Conservation (phyloP, 2,113 vertebrate species). For the Antechinus stuartii region DNA sequence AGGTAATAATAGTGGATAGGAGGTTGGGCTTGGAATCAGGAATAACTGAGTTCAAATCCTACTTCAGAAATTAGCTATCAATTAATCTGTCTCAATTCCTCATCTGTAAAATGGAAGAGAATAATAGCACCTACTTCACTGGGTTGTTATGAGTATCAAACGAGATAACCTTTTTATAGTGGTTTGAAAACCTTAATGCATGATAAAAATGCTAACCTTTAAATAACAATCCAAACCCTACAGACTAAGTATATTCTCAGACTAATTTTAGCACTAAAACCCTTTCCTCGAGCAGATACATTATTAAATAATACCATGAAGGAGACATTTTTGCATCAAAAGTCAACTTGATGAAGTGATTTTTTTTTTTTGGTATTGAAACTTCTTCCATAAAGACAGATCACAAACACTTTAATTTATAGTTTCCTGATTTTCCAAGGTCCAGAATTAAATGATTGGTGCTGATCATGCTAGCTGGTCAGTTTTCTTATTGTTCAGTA, state of each 20-base stretch:
- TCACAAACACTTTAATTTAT: neutral
- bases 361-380: neutral
- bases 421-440: neutral
- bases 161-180: neutral
- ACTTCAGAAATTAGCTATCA: neutral
- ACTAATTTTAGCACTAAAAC: conserved; percentile 28
- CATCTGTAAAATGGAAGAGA: too few relatives aligned
- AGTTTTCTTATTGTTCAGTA: neutral
- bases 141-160: neutral
- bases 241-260: neutral
- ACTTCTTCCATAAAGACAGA: neutral
- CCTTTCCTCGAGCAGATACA: conserved; percentile 6
- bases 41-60: neutral
- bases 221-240: conserved; percentile 15
- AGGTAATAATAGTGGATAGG: neutral
- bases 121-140: too few relatives aligned
- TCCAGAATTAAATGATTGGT: neutral
- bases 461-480: neutral
- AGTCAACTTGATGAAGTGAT: neutral
- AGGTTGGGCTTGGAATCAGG: neutral
- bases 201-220: neutral
- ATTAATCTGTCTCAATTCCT: too few relatives aligned
- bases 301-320: conserved; percentile 22
- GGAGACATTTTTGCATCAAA: neutral
- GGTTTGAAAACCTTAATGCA: neutral